These are phyloP conservation scores for Cosmorhoe ocellata DNA, from an alignment of 2,888 invertebrate species.

Conservation along the genomic window DNA sequence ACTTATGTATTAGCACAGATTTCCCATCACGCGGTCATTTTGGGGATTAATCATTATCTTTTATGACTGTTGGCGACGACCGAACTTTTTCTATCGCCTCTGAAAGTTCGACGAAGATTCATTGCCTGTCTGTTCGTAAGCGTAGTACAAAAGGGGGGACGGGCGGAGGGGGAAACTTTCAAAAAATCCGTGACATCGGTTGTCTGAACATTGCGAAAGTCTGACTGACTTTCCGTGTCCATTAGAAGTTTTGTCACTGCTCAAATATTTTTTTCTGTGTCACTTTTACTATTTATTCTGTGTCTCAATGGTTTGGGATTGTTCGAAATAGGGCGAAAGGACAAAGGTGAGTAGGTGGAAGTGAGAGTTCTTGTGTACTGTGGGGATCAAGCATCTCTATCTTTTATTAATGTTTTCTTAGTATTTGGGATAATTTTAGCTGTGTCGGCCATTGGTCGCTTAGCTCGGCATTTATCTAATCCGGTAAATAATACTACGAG, in stretches of 20 bases:
- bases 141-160: conserved; percentile 26
- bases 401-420: not conserved
- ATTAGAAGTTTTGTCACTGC: conserved; percentile 35
- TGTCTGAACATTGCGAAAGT: conserved; percentile 33
- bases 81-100: conserved; percentile 48
- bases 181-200: conserved; percentile 45
- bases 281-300: conserved; percentile 7
- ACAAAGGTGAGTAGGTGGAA: too few relatives aligned
- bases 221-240: conserved; percentile 43
- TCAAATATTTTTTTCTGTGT: conserved; percentile 38
- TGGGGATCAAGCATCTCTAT: not conserved
- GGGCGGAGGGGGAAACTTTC: conserved; percentile 41
- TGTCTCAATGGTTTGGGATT: not conserved
- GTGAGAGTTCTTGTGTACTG: conserved; percentile 2
- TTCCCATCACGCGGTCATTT: conserved; percentile 17
- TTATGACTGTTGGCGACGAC: conserved; percentile 32
- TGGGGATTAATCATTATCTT: conserved; percentile 36
- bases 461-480: not conserved
- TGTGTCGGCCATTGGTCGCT: not conserved
- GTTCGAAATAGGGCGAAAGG: conserved; percentile 17
- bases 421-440: conserved; percentile 2
- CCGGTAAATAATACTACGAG: not conserved
- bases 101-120: conserved; percentile 54
- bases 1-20: not conserved
- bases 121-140: conserved; percentile 47